Base-by-base conservation (phyloP, 1,140 invertebrate genomes). In the Drosophila melanogaster region DNA sequence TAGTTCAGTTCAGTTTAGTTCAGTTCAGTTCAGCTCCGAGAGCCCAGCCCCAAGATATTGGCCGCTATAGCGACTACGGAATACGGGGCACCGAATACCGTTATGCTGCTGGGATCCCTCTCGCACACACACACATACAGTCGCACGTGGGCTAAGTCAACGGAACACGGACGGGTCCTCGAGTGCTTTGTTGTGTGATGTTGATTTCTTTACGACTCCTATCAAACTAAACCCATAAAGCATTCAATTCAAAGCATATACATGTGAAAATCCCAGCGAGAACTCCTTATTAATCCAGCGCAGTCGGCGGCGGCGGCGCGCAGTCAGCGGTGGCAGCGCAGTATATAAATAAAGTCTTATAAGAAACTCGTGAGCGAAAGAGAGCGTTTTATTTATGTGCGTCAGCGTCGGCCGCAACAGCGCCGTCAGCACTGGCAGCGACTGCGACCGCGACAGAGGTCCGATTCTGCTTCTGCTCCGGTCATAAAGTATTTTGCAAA, bases 131-230 rank as follows among this genome's bases (percentile, higher is more conserved):
- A 69, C 56, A 19, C 41, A 19, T 14, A 38, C 41, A 44, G 17
- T 53, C 69, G 40, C 55, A 67, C 64, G 44, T 56, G 56, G 49
- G 59, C 33, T 37, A 51, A 69, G 69, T 62, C 59, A 57, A 15
- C 55, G 50, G 49, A 22, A 54, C 58, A 50, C 58, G 50, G 65
- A 77, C 58, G 50, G 50, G 38, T 38, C 44, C 62, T 71, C 83
- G 83, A 81, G 70, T 87, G 84, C 84, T 78, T 91, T 80, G 84
- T 90, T 90, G 83, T 90, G 59, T 90, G 91, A 92, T 92, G 91
- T 92, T 92, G 91, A 92, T 92, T 92, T 92, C 91, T 92, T 92
- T 92, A 92, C 91, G 91, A 92, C 91, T 92, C 90, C 90, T 91
- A 90, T 91, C 90, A 89, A 92, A 92, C 91, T 92, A 92, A 92